Percentiles rank a stretch among this genome's conserved stretches.
These are phyloP conservation scores for Clytia hemisphaerica DNA, from an alignment of 30 jellyfish, hydroid and myxozoan species.

Conservation along the genomic window DNA sequence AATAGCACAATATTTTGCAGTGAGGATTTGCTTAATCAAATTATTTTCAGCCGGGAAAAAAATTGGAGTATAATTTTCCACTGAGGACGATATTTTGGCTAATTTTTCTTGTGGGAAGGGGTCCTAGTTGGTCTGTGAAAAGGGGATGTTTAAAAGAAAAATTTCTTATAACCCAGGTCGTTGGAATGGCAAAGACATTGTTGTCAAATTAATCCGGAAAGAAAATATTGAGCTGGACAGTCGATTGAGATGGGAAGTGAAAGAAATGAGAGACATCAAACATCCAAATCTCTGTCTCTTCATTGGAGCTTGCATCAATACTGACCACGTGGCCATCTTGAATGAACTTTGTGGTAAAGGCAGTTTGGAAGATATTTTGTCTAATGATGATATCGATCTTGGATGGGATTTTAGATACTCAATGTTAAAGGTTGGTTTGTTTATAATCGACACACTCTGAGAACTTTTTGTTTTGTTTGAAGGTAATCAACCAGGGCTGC, in stretches of 20 bases:
- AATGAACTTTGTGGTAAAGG: conserved; percentile 63
- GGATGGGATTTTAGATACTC: conserved; percentile 60
- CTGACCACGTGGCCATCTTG: conserved; percentile 42
- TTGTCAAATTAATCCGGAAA: conserved; percentile 34
- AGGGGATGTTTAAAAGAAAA: too few species aligned
- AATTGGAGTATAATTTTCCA: too few species aligned
- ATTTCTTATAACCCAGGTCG: conserved; percentile 39
- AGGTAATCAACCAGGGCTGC: too few species aligned
- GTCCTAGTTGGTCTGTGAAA: too few species aligned
- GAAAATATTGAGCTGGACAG: conserved; percentile 35
- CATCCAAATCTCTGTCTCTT: conserved; percentile 50
- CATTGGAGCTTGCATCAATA: conserved; percentile 38
- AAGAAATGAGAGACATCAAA: conserved; percentile 46
- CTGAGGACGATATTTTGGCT: too few species aligned
- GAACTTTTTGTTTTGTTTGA: too few species aligned
- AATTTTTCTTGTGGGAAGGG: too few species aligned
- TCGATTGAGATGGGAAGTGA: conserved; percentile 45
- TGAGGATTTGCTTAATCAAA: too few species aligned
- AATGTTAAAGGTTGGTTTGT: conserved; percentile 35
- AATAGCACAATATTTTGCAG: too few species aligned
- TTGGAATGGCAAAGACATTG: conserved; percentile 63
- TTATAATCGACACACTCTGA: too few species aligned
- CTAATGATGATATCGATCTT: conserved; percentile 37
- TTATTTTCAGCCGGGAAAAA: too few species aligned
- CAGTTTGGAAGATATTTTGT: conserved; percentile 38